phyloP scores from a whole-genome alignment of 2,888 invertebrate genomes.

The Hofmannophila pseudospretella region DNA sequence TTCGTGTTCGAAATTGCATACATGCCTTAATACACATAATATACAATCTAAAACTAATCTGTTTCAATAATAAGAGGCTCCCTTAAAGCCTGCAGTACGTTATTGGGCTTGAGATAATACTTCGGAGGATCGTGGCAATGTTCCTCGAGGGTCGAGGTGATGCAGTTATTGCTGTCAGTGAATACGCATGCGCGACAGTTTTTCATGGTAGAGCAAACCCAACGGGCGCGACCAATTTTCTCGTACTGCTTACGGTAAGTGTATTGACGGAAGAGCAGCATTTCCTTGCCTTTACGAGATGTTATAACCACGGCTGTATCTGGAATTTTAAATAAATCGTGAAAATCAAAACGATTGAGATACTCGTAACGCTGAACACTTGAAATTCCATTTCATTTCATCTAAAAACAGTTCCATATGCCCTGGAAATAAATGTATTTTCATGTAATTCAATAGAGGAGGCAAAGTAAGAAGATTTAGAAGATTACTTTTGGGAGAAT shows the following conservation, averaged over 20 bases:
- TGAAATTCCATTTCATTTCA: too few relatives aligned
- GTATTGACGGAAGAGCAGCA: conserved; percentile 55
- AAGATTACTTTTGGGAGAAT: too few relatives aligned
- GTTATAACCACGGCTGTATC: conserved; percentile 56
- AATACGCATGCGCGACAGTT: conserved; percentile 59
- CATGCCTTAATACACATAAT: too few relatives aligned
- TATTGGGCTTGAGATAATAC: conserved; percentile 56
- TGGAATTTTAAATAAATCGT: too few relatives aligned
- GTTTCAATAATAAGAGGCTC: conserved; percentile 40
- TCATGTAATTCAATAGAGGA: too few relatives aligned
- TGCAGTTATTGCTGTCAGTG: conserved; percentile 45
- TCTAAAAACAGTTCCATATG: too few relatives aligned
- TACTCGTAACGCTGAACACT: too few relatives aligned
- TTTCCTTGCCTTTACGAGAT: conserved; percentile 64
- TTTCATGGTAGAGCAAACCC: conserved; percentile 64
- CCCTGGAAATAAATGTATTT: too few relatives aligned
- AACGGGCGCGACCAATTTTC: conserved; percentile 39
- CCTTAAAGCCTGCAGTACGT: conserved; percentile 51
- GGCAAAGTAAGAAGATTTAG: too few relatives aligned
- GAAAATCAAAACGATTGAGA: too few relatives aligned
- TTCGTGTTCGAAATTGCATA: too few relatives aligned
- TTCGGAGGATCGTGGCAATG: conserved; percentile 63
- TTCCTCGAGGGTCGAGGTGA: conserved; percentile 46
- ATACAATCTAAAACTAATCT: too few relatives aligned
- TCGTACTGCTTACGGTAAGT: conserved; percentile 62